phyloP scores from a whole-genome alignment of 2,888 invertebrate species.

The Scrobipalpa costella region DNA sequence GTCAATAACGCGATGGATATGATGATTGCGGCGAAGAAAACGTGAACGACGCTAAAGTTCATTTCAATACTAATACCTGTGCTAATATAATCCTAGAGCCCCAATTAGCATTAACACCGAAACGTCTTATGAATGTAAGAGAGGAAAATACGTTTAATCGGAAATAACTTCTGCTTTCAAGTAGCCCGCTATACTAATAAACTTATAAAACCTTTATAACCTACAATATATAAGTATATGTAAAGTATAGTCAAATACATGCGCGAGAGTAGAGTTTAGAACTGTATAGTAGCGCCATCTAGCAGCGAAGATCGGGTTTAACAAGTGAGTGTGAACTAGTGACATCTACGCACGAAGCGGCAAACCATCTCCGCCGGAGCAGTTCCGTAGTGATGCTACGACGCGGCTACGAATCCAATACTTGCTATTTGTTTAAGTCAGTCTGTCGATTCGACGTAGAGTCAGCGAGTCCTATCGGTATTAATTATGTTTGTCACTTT shows the following conservation, averaged over 20 bases:
- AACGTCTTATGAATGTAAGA: conserved; percentile 1
- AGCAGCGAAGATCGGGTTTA: conserved; percentile 35
- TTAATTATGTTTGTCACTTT: no score
- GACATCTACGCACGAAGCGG: conserved; percentile 29
- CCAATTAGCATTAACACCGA: conserved; percentile 19
- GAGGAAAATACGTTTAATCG: not conserved
- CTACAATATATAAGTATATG: not conserved
- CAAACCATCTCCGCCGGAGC: conserved; percentile 16
- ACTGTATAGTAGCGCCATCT: conserved; percentile 39
- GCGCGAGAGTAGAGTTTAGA: not conserved
- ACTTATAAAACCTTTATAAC: not conserved
- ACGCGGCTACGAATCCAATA: not conserved
- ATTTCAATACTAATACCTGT: conserved; percentile 23
- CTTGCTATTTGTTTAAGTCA: not conserved
- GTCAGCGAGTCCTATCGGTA: no score
- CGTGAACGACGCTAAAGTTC: conserved; percentile 34
- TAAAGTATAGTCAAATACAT: not conserved
- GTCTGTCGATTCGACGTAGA: not conserved
- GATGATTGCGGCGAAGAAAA: conserved; percentile 69
- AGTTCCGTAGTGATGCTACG: not conserved
- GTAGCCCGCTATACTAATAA: not conserved
- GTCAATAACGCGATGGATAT: conserved; percentile 74
- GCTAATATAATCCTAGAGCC: conserved; percentile 12
- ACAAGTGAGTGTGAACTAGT: conserved; percentile 29
- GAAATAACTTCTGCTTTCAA: not conserved